Evolutionary conservation across 1,140 invertebrate genomes (phyloP).

Genomic region (Phenacoccus solenopsis): DNA sequence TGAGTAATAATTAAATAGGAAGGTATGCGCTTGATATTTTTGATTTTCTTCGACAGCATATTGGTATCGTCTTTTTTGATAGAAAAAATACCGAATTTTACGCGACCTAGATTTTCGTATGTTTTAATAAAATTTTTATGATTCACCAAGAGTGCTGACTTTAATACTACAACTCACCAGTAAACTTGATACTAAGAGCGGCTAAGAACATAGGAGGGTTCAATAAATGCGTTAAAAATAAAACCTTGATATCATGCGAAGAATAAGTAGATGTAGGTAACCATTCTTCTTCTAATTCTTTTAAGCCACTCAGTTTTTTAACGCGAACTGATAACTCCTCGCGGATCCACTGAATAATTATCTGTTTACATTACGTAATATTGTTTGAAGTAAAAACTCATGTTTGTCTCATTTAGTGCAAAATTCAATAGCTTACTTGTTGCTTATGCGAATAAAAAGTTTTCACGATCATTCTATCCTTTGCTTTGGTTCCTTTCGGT

Average conservation of each 20-base stretch:
- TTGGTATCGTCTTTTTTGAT: conserved; percentile 29
- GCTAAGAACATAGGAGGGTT: conserved; percentile 39
- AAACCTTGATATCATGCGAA: conserved; percentile 30
- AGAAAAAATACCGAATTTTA: conserved; percentile 37
- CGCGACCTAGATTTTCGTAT: conserved; percentile 32
- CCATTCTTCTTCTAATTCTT: conserved; percentile 31
- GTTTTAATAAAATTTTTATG: too few species aligned
- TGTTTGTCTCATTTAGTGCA: too few species aligned
- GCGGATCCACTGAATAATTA: conserved; percentile 37
- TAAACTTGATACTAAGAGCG: conserved; percentile 41
- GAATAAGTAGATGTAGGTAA: conserved; percentile 18
- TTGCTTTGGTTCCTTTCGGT: conserved; percentile 37
- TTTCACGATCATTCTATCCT: conserved; percentile 37
- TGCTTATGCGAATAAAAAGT: conserved; percentile 32
- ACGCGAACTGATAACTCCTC: conserved; percentile 36
- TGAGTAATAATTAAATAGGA: conserved; percentile 33
- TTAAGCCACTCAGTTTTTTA: conserved; percentile 28
- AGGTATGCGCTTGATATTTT: conserved; percentile 25
- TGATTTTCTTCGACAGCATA: too few species aligned
- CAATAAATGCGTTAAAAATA: conserved; percentile 35
- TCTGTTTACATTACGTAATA: conserved; percentile 23
- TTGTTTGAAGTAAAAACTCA: too few species aligned
- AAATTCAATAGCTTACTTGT: conserved; percentile 25
- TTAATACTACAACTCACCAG: conserved; percentile 30
- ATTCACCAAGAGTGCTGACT: background rate